Conservation (phyloP, 2,888 invertebrate species). For the Pardosa pseudoannulata region DNA sequence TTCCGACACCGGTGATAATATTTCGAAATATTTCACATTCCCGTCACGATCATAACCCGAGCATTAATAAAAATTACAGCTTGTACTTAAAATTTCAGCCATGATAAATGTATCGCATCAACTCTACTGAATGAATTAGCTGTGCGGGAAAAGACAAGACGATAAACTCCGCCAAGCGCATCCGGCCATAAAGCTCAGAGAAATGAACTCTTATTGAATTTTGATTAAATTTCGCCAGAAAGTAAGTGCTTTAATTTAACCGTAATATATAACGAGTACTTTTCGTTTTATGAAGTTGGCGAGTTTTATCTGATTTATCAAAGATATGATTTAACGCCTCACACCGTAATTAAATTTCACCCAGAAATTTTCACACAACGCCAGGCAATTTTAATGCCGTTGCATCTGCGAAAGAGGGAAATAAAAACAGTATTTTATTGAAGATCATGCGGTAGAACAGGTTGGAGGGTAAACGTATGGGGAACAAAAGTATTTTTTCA, state of each 20-base stretch:
- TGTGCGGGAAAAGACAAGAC: slow-evolving; percentile 1
- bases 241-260: slow-evolving; percentile 13
- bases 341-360: background rate
- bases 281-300: slow-evolving; percentile 13
- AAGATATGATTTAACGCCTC: background rate
- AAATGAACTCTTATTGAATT: slow-evolving; percentile 15
- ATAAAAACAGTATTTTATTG: too few species aligned
- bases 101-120: background rate
- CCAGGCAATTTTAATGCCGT: too few species aligned
- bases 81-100: slow-evolving; percentile 14
- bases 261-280: slow-evolving; percentile 1
- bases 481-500: too few species aligned
- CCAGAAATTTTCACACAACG: too few species aligned
- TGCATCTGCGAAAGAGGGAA: too few species aligned
- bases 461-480: too few species aligned
- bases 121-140: slow-evolving; percentile 6
- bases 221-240: slow-evolving; percentile 14
- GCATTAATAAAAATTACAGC: slow-evolving; percentile 1
- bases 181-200: slow-evolving; percentile 11
- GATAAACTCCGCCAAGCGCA: slow-evolving; percentile 15
- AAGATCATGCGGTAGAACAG: too few species aligned
- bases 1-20: background rate
- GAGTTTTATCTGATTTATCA: slow-evolving; percentile 17
- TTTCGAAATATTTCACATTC: background rate
- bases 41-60: background rate